Percentiles rank a stretch among this genome's conserved stretches.
These are phyloP conservation scores for Manduca sexta DNA, from an alignment of 1,140 invertebrate genomes.

Conservation along the genomic window DNA sequence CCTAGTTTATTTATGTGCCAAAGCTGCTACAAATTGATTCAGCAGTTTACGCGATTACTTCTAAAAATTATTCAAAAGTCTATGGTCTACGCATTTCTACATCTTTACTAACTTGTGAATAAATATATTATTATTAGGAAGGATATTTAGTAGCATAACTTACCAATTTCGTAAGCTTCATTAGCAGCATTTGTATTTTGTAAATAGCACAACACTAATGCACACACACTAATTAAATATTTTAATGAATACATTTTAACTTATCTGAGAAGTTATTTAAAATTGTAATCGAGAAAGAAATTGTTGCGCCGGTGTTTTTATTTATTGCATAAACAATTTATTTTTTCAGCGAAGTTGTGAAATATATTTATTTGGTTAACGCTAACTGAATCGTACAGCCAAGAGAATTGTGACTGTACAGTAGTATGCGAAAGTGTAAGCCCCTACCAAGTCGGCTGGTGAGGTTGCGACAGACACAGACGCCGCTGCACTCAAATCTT, in stretches of 20 bases:
- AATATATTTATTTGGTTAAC: background rate
- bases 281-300: too few species aligned
- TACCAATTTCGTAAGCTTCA: slow-evolving; percentile 14
- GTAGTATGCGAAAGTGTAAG: slow-evolving; percentile 14
- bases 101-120: too few species aligned
- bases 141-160: too few species aligned
- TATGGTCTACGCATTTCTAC: too few species aligned
- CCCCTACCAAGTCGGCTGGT: slow-evolving; percentile 10
- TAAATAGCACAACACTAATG: slow-evolving; percentile 31
- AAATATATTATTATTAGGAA: too few species aligned
- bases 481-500: too few species aligned
- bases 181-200: slow-evolving; percentile 26
- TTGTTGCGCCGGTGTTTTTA: too few species aligned
- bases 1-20: too few species aligned
- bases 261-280: too few species aligned
- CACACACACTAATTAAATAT: slow-evolving; percentile 28
- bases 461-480: slow-evolving; percentile 11
- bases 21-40: too few species aligned
- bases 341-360: background rate
- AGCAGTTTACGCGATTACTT: too few species aligned
- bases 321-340: background rate
- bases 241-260: slow-evolving; percentile 23
- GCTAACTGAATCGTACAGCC: background rate
- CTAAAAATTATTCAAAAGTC: too few species aligned
- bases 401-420: background rate